These are phyloP conservation scores for Seriola quinqueradiata DNA, from an alignment of 2,113 vertebrate species.

Conservation along the genomic window DNA sequence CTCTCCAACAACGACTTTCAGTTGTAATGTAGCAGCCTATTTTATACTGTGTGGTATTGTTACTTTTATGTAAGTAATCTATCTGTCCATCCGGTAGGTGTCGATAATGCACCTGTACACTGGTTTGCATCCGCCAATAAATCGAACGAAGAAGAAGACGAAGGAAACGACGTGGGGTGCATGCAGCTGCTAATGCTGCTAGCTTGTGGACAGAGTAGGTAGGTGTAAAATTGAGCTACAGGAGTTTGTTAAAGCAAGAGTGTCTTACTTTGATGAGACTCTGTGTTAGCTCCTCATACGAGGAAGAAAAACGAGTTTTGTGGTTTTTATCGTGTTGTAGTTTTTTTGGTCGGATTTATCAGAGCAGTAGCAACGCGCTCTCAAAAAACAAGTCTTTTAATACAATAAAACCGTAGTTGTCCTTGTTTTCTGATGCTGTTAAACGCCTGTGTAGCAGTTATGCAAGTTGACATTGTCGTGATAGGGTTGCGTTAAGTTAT, in stretches of 20 bases:
- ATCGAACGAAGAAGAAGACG: slow-evolving; percentile 10
- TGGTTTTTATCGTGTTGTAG: too few relatives aligned
- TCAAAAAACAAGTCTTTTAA: neutral
- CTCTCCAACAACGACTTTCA: too few relatives aligned
- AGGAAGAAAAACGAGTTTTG: neutral
- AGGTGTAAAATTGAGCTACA: neutral
- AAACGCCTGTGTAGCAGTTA: too few relatives aligned
- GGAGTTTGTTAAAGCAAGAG: neutral
- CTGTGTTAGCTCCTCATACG: neutral
- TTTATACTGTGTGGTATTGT: too few relatives aligned
- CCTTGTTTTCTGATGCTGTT: too few relatives aligned
- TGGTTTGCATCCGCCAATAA: neutral
- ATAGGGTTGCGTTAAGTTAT: neutral
- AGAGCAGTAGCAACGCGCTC: neutral
- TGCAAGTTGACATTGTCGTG: neutral
- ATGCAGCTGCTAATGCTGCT: neutral
- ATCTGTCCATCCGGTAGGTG: too few relatives aligned
- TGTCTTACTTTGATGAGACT: neutral
- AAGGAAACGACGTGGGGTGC: too few relatives aligned
- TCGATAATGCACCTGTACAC: too few relatives aligned
- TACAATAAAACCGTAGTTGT: too few relatives aligned
- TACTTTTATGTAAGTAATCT: too few relatives aligned
- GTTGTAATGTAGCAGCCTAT: too few relatives aligned
- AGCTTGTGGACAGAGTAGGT: neutral
- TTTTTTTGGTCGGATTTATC: neutral